phyloP scores from a whole-genome alignment of 1,140 invertebrate genomes.

The Pogonus chalceus region DNA sequence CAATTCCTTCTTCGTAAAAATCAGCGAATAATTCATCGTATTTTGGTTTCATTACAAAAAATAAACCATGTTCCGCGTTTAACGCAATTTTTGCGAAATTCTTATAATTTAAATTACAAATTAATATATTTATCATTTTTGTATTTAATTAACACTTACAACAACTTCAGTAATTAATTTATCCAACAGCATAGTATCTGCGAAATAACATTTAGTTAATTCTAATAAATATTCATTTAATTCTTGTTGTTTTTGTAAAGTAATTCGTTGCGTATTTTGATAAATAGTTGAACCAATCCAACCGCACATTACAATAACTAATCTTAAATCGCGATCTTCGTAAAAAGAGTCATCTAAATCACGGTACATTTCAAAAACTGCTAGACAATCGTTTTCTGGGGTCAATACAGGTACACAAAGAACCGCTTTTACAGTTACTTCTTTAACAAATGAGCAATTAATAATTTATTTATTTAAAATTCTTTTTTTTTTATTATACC shows the following conservation, averaged over 20 bases:
- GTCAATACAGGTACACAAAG: slow-evolving; percentile 44
- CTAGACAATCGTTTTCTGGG: slow-evolving; percentile 41
- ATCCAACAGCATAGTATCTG: slow-evolving; percentile 39
- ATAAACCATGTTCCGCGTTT: slow-evolving; percentile 39
- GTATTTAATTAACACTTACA: slow-evolving; percentile 24
- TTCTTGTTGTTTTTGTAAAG: slow-evolving; percentile 38
- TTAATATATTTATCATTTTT: slow-evolving; percentile 1
- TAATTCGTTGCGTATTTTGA: slow-evolving; percentile 38
- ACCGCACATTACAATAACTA: slow-evolving; percentile 36
- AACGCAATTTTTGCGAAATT: slow-evolving; percentile 43
- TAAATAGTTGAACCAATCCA: slow-evolving; percentile 47
- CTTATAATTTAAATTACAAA: no score
- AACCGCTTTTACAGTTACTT: slow-evolving; percentile 36
- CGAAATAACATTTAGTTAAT: slow-evolving; percentile 42
- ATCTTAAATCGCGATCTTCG: slow-evolving; percentile 28
- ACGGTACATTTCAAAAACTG: slow-evolving; percentile 41
- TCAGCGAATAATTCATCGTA: slow-evolving; percentile 38
- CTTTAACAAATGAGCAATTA: background rate
- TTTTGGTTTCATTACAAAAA: slow-evolving; percentile 40
- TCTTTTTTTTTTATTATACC: slow-evolving; percentile 12
- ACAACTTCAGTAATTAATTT: slow-evolving; percentile 44
- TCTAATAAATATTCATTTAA: slow-evolving; percentile 39
- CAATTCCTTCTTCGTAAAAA: slow-evolving; percentile 44
- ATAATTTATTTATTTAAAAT: no score
- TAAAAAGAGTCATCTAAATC: slow-evolving; percentile 29